Percentiles rank a stretch among this genome's conserved stretches.
phyloP scores from a whole-genome alignment of 1,140 invertebrate genomes.

The Latrodectus geometricus region DNA sequence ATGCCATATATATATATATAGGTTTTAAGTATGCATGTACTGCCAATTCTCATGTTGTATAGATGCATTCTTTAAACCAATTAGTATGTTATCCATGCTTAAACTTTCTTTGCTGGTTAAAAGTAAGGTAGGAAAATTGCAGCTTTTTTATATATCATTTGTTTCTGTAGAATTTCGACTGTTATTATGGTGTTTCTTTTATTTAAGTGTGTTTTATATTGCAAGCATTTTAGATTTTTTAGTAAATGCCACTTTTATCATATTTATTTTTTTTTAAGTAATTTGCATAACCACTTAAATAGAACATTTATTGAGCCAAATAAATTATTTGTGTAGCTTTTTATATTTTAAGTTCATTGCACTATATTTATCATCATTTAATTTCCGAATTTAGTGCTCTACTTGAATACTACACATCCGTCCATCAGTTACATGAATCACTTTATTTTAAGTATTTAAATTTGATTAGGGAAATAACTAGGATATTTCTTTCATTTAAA shows the following conservation, averaged over 20 bases:
- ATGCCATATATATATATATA: slow-evolving; percentile 39
- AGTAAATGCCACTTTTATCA: slow-evolving; percentile 13
- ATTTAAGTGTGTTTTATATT: slow-evolving; percentile 15
- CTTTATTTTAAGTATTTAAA: background rate
- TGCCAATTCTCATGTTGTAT: slow-evolving; percentile 48
- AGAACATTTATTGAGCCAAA: background rate
- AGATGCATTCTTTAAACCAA: slow-evolving; percentile 26
- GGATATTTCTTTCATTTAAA: background rate
- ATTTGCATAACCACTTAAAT: background rate
- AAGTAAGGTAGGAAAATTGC: background rate
- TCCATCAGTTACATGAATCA: background rate
- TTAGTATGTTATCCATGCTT: background rate
- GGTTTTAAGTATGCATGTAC: slow-evolving; percentile 48
- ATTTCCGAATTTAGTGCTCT: background rate
- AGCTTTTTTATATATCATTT: slow-evolving; percentile 26
- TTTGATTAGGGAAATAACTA: background rate
- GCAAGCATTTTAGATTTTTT: background rate
- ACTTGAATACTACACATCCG: slow-evolving; percentile 10
- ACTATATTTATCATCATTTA: background rate
- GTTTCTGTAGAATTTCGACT: slow-evolving; percentile 10
- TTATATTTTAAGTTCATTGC: background rate
- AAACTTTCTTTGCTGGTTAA: slow-evolving; percentile 4
- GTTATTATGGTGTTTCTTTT: slow-evolving; percentile 5
- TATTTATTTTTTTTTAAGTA: background rate
- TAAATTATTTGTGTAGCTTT: background rate